A percentile compares a stretch with the other conserved stretches of the same genome.
These are phyloP conservation scores for Charadrius vociferus DNA, from an alignment of 2,113 vertebrate genomes.

Conservation along the genomic window DNA sequence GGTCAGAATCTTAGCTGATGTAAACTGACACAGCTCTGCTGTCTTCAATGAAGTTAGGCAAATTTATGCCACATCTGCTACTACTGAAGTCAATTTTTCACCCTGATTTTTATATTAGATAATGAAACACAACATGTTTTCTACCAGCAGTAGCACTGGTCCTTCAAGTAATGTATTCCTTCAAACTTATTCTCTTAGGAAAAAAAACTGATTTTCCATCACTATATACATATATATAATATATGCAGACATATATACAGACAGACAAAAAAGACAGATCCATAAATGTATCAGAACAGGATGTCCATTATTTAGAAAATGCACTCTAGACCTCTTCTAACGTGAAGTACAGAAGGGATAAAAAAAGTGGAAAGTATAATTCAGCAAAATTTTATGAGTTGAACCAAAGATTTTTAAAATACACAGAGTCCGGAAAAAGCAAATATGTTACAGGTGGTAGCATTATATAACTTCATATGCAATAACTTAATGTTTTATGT, in stretches of 20 bases:
- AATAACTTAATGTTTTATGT: conserved; percentile 61
- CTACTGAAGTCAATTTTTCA: conserved; percentile 5
- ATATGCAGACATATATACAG: neutral
- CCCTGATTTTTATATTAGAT: neutral
- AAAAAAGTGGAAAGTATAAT: conserved; percentile 18
- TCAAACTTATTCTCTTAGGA: neutral
- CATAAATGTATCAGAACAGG: neutral
- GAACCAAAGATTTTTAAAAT: conserved; percentile 54
- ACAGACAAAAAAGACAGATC: neutral
- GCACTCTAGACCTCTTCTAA: conserved; percentile 17
- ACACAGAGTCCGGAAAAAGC: conserved; percentile 57
- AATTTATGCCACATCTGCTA: neutral
- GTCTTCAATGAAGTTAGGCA: neutral
- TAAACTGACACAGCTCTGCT: neutral
- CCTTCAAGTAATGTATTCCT: neutral
- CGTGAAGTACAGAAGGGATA: neutral
- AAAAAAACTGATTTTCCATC: neutral
- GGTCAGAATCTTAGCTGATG: neutral
- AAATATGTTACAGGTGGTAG: conserved; percentile 69
- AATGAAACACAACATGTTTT: neutral
- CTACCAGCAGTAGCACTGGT: neutral
- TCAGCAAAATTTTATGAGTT: conserved; percentile 52
- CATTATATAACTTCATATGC: conserved; percentile 46
- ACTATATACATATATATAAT: neutral
- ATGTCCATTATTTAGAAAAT: neutral